Percentiles rank a stretch among this genome's conserved stretches.
phyloP scores from a whole-genome alignment of 2,888 invertebrate species.

The Onthophagus sagittarius region DNA sequence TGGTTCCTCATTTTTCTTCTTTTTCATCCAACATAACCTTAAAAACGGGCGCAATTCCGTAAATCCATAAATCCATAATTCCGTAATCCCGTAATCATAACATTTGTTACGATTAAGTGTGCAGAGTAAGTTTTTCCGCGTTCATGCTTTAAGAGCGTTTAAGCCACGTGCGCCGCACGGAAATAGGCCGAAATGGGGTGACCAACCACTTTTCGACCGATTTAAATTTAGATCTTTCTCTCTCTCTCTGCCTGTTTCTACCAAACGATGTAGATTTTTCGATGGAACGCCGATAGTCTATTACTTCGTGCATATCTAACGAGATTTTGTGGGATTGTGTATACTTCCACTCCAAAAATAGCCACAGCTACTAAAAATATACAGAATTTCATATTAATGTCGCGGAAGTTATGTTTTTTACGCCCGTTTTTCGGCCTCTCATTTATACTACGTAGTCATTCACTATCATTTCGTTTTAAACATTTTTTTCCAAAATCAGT shows the following conservation, averaged over 20 bases:
- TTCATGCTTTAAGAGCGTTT: neutral
- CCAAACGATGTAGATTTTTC: conserved; percentile 1
- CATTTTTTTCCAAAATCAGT: no score
- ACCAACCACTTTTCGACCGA: conserved; percentile 6
- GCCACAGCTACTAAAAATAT: conserved; percentile 37
- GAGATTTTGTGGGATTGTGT: conserved; percentile 36
- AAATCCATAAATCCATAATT: no score
- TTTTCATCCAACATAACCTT: no score
- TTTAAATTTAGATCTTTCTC: conserved; percentile 2
- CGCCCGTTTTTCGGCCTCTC: neutral
- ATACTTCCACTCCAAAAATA: conserved; percentile 37
- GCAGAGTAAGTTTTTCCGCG: no score
- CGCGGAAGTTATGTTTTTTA: conserved; percentile 7
- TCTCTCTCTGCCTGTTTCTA: no score
- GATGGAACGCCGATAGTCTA: conserved; percentile 4
- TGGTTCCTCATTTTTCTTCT: no score
- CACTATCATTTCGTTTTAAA: no score
- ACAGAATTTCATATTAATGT: conserved; percentile 36
- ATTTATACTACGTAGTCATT: neutral
- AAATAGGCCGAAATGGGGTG: neutral
- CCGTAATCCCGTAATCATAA: no score
- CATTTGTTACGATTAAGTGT: no score
- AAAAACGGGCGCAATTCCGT: no score
- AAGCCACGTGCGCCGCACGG: neutral
- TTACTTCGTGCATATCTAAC: conserved; percentile 19